Conservation (phyloP, 1,140 invertebrate species). For the Panulirus ornatus region DNA sequence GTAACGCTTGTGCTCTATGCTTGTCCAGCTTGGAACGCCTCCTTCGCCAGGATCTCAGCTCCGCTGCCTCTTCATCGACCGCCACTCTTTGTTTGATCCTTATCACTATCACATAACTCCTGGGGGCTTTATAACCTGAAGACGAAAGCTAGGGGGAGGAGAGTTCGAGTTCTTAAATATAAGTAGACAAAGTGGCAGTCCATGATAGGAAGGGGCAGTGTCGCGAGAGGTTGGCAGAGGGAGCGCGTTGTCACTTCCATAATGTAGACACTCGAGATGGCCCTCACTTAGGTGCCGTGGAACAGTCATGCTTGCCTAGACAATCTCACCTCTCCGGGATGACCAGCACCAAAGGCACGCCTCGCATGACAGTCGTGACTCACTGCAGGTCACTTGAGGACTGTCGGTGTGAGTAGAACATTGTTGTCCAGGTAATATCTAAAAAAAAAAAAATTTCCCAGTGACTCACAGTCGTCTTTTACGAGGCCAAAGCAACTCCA, state of each 20-base stretch:
- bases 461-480: neutral
- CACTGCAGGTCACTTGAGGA: slow-evolving; percentile 24
- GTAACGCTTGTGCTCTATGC: slow-evolving; percentile 35
- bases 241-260: neutral
- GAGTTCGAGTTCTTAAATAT: too few species aligned
- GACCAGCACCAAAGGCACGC: slow-evolving; percentile 9
- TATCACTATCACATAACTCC: too few species aligned
- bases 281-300: neutral
- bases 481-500: neutral
- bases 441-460: neutral
- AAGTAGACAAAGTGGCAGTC: neutral
- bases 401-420: slow-evolving; percentile 8
- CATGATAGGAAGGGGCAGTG: neutral
- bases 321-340: neutral
- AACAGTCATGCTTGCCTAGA: slow-evolving; percentile 7
- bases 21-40: slow-evolving; percentile 23
- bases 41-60: neutral
- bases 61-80: neutral
- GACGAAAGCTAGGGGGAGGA: too few species aligned
- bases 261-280: slow-evolving; percentile 4
- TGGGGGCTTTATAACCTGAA: too few species aligned
- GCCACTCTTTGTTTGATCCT: too few species aligned
- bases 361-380: slow-evolving; percentile 29
- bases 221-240: neutral
- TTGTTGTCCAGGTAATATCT: slow-evolving; percentile 23